A percentile compares a stretch with the other conserved stretches of the same genome.
Conservation (phyloP, 2,113 vertebrate genomes). For the Sciurus niger region DNA sequence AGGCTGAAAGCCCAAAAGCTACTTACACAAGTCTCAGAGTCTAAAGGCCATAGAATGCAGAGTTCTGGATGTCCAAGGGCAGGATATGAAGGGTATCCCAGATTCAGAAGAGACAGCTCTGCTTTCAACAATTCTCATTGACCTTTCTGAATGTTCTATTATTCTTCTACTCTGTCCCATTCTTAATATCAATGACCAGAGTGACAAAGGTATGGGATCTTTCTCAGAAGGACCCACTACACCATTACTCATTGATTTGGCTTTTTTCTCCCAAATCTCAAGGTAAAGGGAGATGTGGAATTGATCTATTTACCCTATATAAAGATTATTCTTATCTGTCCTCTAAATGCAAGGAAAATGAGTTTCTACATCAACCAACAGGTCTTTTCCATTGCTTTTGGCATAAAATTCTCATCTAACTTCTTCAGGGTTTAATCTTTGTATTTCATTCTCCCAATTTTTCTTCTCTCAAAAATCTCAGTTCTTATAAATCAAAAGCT, state of each 20-base stretch:
- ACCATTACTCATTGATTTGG: background rate
- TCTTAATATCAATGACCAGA: background rate
- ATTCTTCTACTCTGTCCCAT: background rate
- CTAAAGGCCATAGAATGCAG: background rate
- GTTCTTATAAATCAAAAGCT: background rate
- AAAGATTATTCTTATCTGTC: background rate
- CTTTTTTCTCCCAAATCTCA: background rate
- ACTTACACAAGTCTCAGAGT: background rate
- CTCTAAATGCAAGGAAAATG: background rate
- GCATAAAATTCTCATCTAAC: constrained; percentile 30
- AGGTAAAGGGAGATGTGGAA: background rate
- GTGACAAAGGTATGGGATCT: background rate
- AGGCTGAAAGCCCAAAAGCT: background rate
- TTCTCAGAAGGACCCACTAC: background rate
- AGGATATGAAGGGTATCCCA: background rate
- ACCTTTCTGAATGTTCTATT: background rate
- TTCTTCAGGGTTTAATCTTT: background rate
- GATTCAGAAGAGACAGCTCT: background rate
- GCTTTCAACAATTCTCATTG: background rate
- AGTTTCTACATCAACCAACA: background rate
- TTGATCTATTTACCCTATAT: background rate
- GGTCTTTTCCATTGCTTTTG: background rate
- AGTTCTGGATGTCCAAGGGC: background rate
- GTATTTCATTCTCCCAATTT: background rate
- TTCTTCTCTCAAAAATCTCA: background rate